Percentiles rank a stretch among this genome's conserved stretches.
Evolutionary conservation across 2,113 vertebrate species (phyloP).

Genomic region (Hemiprocne comata): DNA sequence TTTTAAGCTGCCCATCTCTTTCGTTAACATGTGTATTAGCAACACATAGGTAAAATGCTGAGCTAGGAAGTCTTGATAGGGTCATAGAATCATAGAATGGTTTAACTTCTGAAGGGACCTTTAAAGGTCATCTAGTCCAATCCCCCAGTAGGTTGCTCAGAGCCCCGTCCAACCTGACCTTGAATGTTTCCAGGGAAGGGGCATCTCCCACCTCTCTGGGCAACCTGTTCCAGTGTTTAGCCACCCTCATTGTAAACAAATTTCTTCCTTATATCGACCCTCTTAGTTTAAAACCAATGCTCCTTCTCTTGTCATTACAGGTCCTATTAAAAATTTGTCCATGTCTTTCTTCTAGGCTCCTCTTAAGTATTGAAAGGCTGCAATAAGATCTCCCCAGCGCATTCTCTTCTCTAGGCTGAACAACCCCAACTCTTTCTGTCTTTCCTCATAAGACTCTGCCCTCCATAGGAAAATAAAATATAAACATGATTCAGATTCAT

Average conservation of each 20-base stretch:
- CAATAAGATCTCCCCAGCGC: not conserved
- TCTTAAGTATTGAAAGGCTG: not conserved
- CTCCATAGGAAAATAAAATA: not conserved
- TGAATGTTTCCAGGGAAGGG: not conserved
- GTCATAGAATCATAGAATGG: not conserved
- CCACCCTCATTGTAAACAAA: not conserved
- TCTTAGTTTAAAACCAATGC: not conserved
- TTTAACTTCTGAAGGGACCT: not conserved
- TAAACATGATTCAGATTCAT: not conserved
- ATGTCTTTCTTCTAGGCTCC: not conserved
- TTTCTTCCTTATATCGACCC: not conserved
- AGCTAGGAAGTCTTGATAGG: not conserved
- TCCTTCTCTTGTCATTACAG: fast-evolving
- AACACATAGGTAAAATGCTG: not conserved
- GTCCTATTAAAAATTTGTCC: not conserved
- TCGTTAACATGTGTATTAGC: not conserved
- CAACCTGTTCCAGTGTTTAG: not conserved
- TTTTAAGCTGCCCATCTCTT: not conserved
- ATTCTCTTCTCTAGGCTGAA: not conserved
- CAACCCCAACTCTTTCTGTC: not conserved
- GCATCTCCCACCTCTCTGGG: not conserved
- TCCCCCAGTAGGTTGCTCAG: not conserved
- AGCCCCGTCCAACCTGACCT: not conserved
- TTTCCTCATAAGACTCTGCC: not conserved
- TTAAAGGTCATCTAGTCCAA: not conserved